Evolutionary conservation across 2,113 vertebrate genomes (phyloP).

Genomic region (Saguinus midas): DNA sequence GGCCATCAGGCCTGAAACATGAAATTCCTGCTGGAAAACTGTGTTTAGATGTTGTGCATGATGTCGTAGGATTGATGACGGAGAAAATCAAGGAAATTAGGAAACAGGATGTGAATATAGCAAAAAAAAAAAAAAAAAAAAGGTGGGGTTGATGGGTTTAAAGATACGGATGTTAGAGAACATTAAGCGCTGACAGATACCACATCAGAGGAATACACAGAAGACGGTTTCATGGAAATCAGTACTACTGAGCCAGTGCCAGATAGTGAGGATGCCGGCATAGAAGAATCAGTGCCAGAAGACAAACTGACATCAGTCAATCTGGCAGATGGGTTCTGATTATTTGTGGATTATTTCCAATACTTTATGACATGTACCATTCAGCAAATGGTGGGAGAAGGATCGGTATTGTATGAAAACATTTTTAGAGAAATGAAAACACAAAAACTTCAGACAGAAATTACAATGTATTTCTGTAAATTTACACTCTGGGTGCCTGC

Average conservation of each 20-base stretch:
- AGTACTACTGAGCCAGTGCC: neutral
- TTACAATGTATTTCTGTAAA: neutral
- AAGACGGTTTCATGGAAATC: neutral
- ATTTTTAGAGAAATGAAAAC: neutral
- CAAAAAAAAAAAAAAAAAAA: neutral
- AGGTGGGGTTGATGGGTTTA: neutral
- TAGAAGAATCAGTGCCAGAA: neutral
- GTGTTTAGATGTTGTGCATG: neutral
- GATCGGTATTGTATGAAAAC: no score
- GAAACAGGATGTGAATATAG: neutral
- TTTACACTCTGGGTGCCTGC: neutral
- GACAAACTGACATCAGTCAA: neutral
- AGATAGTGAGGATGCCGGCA: neutral
- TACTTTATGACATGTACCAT: neutral
- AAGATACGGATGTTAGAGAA: neutral
- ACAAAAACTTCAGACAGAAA: neutral
- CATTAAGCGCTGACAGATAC: neutral
- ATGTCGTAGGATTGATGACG: neutral
- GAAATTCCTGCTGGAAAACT: neutral
- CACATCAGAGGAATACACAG: neutral
- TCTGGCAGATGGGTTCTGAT: neutral
- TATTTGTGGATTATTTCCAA: neutral
- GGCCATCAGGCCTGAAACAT: neutral
- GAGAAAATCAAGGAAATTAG: neutral
- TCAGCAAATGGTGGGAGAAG: neutral